Evolutionary conservation across 2,888 invertebrate genomes (phyloP), one percentile per base, ranked within the genome.

Genomic region (Rhagonycha lutea): DNA sequence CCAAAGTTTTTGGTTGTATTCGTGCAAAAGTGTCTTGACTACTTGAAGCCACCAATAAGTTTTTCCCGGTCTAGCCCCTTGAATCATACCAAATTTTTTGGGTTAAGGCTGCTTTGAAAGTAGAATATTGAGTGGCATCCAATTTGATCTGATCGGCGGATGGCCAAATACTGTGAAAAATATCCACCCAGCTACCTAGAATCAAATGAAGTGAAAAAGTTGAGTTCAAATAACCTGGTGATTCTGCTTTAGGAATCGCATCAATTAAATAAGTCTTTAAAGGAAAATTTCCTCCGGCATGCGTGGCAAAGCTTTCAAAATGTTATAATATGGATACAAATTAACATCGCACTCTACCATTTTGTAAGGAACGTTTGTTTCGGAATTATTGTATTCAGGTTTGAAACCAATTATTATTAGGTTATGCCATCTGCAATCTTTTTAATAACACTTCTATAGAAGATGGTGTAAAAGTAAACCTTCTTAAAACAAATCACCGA

Each of bases 31-130:
- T 0, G 91, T 90, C 72, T 92, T 88, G 0, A 93, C 92, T 14
- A 97, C 91, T 89, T 94, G 93, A 61, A 95, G 87, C 0, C 95
- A 95, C 76, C 96, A 86, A 85, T 90, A 94, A 0, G 96, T 95
- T 89, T 96, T 96, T 0, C 96, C 96, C 0, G 96, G 96, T 2
- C 96, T 96, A 0, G 96, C 96, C 0, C 96, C 96, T 89, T 96
- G 96, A 77, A 96, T 94, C 0, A 95, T 90, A 0, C 92, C 91
- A 79, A 96, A 92, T n/a, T 86, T 95, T 93, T 82, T 91, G 89
- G 0, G 91, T 92, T 3, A 96, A 83, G 0, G 94, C 94, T 47
- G 91, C 89, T 80, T 90, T 89, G 82, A 92, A 92, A 0, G 96
- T 96, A 60, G 86, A 84, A 76, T 89, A 86, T 87, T 96, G 96